Evolutionary conservation across 2,797 vertebrate genomes (phyloP).

Genomic region (Lycodopsis pacificus): DNA sequence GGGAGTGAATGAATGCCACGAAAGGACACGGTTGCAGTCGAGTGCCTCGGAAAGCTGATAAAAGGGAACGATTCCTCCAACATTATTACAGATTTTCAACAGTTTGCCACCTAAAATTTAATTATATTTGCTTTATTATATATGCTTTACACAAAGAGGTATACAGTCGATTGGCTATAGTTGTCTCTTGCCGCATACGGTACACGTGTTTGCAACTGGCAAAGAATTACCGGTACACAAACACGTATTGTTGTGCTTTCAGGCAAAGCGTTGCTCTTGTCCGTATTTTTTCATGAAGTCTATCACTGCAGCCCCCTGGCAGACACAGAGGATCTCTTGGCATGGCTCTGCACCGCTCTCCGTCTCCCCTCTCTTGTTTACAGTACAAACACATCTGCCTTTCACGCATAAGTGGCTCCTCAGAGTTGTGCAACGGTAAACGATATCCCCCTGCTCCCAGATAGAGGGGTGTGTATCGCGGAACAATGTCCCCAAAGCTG

Average conservation of each 20-base stretch:
- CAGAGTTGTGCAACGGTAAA: slow-evolving; percentile 71
- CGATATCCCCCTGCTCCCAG: slow-evolving; percentile 63
- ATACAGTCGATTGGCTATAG: neutral
- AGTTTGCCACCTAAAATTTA: neutral
- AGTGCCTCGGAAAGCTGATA: slow-evolving; percentile 1
- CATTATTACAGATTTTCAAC: neutral
- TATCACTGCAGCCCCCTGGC: slow-evolving; percentile 57
- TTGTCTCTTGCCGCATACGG: neutral
- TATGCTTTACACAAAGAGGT: neutral
- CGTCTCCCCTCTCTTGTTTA: slow-evolving; percentile 73
- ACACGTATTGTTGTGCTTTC: slow-evolving; percentile 41
- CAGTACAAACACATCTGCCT: slow-evolving; percentile 81
- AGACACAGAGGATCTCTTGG: slow-evolving; percentile 64
- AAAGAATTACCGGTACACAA: slow-evolving; percentile 15
- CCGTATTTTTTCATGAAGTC: slow-evolving; percentile 46
- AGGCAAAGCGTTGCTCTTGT: slow-evolving; percentile 39
- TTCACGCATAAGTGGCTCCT: slow-evolving; percentile 78
- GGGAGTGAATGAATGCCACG: neutral
- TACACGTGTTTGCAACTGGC: neutral
- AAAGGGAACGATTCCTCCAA: neutral
- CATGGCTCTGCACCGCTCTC: slow-evolving; percentile 61
- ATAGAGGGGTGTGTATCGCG: slow-evolving; percentile 64
- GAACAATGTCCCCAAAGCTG: slow-evolving; percentile 68
- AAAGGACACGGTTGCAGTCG: neutral
- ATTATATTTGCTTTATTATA: neutral